Evolutionary conservation across 2,797 vertebrate genomes (phyloP), one percentile per base, ranked within the genome.

Genomic region (Buceros bicornis): DNA sequence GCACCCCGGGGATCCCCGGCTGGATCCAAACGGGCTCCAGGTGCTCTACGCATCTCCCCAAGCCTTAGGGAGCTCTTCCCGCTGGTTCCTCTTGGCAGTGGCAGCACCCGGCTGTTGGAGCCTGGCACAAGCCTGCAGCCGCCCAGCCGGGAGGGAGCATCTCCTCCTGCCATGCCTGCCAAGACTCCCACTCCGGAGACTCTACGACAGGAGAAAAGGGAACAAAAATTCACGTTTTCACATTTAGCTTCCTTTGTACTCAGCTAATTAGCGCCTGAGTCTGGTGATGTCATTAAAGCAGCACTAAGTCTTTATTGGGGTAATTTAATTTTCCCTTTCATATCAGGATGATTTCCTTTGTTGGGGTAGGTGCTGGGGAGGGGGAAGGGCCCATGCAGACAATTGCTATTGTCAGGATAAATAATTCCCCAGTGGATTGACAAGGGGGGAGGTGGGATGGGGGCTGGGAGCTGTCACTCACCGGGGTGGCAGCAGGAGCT

Each of bases 321-420:
- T 97, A 97, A 97, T 97, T 97, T 97, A 97, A 97, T 97, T 97
- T 97, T 97, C 97, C 96, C 94, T 97, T 97, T 97, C 97, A 97
- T 97, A 97, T 97, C 97, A 94, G 92, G 94, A 92, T 97, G 97
- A 97, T 97, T 97, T 93, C 94, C 96, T 97, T 97, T 97, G 97
- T 97, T 90, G 95, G 93, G 95, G 97, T 96, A 97, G 95, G 93
- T 96, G 74, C 91, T 71, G 87, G 69, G 79, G 84, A 82, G 89
- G 94, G 93, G 95, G 81, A 88, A 82, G 86, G 94, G 95, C 77
- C 80, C 37, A 1, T 89, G 92, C 85, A 96, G 87, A 97, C 93
- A 96, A 94, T 96, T 94, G 93, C 90, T 96, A 95, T 95, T 98
- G 97, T 98, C 97, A 97, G 88, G 93, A 91, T 97, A 96, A 97